Base-by-base conservation (phyloP, 1,140 invertebrate species). In the Hypsibius dujardini region DNA sequence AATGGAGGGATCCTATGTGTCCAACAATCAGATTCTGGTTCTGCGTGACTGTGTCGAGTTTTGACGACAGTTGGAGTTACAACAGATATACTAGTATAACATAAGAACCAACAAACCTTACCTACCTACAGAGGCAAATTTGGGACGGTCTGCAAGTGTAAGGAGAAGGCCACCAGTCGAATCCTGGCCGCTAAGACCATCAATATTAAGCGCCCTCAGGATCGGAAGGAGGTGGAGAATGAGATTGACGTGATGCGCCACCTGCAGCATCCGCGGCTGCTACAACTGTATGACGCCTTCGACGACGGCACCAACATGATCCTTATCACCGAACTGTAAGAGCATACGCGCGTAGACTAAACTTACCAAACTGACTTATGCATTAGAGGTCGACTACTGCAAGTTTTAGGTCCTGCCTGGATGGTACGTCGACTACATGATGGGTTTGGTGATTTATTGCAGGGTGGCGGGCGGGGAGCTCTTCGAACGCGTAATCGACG, bases 101-200 rank as follows among this genome's bases (percentile, higher is more conserved):
- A n/a, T n/a, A n/a, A n/a, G n/a, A n/a, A n/a, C n/a, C n/a, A n/a
- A n/a, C n/a, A n/a, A n/a, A n/a, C n/a, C n/a, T n/a, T n/a, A n/a
- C n/a, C n/a, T n/a, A n/a, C n/a, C n/a, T 81, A 42, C 80, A 98
- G 95, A 74, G 95, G 95, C 1, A 97, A 98, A 85, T 98, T 98
- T 80, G 94, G 94, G 40, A 93, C 90, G 42, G 95, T 98, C 2
- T 95, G 93, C 81, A 85, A 87, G 77, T 97, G 93, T 78, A 84
- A 83, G 72, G 92, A 96, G 79, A 91, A 88, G 78, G 80, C 80
- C 14, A 89, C 87, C 0, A 87, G 87, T 0, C 79, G 92, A 70
- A 84, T 86, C 72, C 81, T 97, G 73, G 95, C 95, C 1, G 92
- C 92, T 0, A 98, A 98, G 80, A 90, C 95, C 77, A 89, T 98